phyloP scores from a whole-genome alignment of 2,888 invertebrate species.

The Gasteruption jaculator region DNA sequence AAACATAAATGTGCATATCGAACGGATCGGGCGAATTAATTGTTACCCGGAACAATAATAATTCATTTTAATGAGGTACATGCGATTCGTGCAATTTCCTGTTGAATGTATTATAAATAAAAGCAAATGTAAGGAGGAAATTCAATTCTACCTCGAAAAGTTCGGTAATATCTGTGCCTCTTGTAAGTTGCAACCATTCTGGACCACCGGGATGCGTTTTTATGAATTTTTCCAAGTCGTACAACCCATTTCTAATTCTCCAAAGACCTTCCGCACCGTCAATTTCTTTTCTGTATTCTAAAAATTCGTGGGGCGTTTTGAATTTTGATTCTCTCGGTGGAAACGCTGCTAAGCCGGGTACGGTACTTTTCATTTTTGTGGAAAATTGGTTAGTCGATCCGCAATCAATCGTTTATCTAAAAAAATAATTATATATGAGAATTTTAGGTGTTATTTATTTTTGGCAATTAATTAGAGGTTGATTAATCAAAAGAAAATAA shows the following conservation, averaged over 20 bases:
- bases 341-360: conserved; percentile 55
- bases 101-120: conserved; percentile 3
- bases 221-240: conserved; percentile 79
- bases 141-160: conserved; percentile 60
- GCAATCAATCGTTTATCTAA: too few relatives aligned
- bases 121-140: conserved; percentile 3
- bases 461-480: too few relatives aligned
- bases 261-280: conserved; percentile 76
- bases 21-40: too few relatives aligned
- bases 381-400: too few relatives aligned
- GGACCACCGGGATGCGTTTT: conserved; percentile 80
- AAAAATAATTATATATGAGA: too few relatives aligned
- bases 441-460: too few relatives aligned
- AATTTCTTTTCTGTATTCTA: conserved; percentile 62
- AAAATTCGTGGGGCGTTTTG: conserved; percentile 57
- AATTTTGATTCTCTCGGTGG: conserved; percentile 53
- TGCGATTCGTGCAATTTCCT: too few relatives aligned
- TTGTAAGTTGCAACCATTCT: conserved; percentile 68
- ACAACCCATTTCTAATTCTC: conserved; percentile 73
- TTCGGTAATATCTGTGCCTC: conserved; percentile 79
- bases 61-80: too few relatives aligned
- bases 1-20: too few relatives aligned
- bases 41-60: too few relatives aligned
- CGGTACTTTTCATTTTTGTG: conserved; percentile 48
- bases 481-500: too few relatives aligned